phyloP scores from a whole-genome alignment of 2,797 vertebrate genomes.

The Lepus townsendii region DNA sequence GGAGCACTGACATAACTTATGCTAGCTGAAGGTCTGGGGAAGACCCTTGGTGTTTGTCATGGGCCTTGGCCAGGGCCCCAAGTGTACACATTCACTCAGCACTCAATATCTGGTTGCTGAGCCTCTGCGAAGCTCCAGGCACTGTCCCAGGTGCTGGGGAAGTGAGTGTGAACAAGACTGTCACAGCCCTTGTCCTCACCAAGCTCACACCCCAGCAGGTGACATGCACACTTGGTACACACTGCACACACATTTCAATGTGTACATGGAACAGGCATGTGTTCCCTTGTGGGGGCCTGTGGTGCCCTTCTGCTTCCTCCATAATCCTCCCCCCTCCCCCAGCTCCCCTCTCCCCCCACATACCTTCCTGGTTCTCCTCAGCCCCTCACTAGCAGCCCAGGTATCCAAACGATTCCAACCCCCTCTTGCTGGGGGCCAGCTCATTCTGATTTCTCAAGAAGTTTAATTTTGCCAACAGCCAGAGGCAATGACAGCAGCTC shows the following conservation, averaged over 20 bases:
- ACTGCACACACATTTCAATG: background rate
- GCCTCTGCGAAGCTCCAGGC: background rate
- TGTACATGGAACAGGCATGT: background rate
- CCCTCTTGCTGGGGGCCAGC: slow-evolving; percentile 38
- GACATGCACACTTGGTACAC: background rate
- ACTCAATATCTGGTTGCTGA: background rate
- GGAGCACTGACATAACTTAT: background rate
- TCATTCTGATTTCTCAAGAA: slow-evolving; percentile 75
- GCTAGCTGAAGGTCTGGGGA: background rate
- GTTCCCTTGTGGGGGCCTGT: background rate
- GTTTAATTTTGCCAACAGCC: slow-evolving; percentile 84
- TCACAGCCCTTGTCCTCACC: background rate
- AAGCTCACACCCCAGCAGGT: background rate
- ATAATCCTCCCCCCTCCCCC: background rate
- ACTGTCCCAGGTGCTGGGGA: background rate
- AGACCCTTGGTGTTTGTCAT: background rate
- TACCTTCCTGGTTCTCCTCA: background rate
- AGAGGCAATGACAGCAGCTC: slow-evolving; percentile 80
- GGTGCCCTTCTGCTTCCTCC: background rate
- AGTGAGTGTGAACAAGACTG: background rate
- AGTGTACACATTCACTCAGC: background rate
- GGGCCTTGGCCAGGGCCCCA: background rate
- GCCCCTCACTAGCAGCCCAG: background rate
- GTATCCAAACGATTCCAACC: slow-evolving; percentile 51
- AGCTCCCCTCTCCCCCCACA: background rate